Evolutionary conservation across 1,140 invertebrate genomes (phyloP), one percentile per base, ranked within the genome.

Genomic region (Atopsyche davidsoni): DNA sequence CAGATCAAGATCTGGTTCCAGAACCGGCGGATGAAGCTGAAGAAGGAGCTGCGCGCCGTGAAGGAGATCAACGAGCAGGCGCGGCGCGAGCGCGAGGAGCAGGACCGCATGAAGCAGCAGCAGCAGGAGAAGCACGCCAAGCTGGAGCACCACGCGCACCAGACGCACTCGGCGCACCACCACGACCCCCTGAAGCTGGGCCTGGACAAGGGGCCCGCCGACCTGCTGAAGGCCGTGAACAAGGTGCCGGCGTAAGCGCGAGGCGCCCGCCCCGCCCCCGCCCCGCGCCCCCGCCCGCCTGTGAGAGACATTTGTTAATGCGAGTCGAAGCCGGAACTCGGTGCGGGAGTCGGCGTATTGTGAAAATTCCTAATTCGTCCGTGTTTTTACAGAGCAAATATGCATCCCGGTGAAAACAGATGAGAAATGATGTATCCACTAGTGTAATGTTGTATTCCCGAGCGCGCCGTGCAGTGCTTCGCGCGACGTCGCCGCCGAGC

Each of bases 1-100:
- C 94, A 97, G 75, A 96, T 96, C 64, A 96, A 96, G 77, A 96
- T 96, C 64, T 96, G 92, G 92, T 96, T 96, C 73, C 92, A 96
- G 71, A 96, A 96, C 72, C 79, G 94, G 47, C 81, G 94, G 63
- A 98, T 98, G 94, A 98, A 98, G 70, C 81, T 96, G 70, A 98
- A 98, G 79, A 97, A 97, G 63, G 92, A 95, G 65, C 68, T 94
- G 46, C 76, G 90, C 36, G 91, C 91, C 10, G 90, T 94, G 9
- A 94, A 94, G 64, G 91, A 94, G 70, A 94, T 93, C 62, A 94
- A 95, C 76, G 91, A 95, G 64, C 90, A 94, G 67, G 90, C 90
- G 44, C 77, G 90, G 61, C 77, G 89, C 47, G 91, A 94, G 63
- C 77, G 89, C 25, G 89, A 92, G 65, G 91, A 94, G 64, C 89